phyloP scores from a whole-genome alignment of 2,888 invertebrate genomes.

The Aromia moschata region DNA sequence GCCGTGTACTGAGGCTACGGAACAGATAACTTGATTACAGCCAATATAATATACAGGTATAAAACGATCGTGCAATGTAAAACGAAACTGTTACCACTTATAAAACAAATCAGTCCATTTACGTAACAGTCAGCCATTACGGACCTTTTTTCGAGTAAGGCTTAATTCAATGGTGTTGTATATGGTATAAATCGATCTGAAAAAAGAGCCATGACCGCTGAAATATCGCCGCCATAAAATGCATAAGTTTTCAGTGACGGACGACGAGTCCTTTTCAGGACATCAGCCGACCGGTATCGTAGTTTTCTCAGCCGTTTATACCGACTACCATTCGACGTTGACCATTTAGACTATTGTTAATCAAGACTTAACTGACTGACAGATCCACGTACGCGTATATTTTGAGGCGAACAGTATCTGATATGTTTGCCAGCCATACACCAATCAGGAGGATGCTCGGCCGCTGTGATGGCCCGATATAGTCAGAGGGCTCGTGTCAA shows the following conservation, averaged over 20 bases:
- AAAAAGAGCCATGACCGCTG: constrained; percentile 30
- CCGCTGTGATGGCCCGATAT: constrained; percentile 42
- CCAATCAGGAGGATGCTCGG: constrained; percentile 45
- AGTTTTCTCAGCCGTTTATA: constrained; percentile 30
- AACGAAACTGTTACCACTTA: constrained; percentile 8
- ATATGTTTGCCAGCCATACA: constrained; percentile 52
- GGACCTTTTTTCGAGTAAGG: constrained; percentile 18
- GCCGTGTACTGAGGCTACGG: no score
- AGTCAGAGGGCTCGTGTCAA: no score
- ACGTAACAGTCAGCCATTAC: constrained; percentile 3
- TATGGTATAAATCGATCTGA: constrained; percentile 23
- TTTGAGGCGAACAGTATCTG: constrained; percentile 52
- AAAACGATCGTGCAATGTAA: not conserved
- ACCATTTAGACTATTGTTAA: constrained; percentile 42
- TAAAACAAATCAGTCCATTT: constrained; percentile 21
- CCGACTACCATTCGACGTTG: constrained; percentile 31
- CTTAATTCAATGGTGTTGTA: constrained; percentile 21
- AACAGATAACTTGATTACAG: no score
- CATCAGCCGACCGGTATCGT: constrained; percentile 20
- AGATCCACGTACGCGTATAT: constrained; percentile 43
- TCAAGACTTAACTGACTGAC: constrained; percentile 50
- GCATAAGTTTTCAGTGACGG: constrained; percentile 34
- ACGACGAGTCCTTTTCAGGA: constrained; percentile 28
- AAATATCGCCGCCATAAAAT: constrained; percentile 36
- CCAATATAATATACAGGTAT: no score